Conservation (phyloP, 1,140 invertebrate species). For the Lanistes nyassanus region DNA sequence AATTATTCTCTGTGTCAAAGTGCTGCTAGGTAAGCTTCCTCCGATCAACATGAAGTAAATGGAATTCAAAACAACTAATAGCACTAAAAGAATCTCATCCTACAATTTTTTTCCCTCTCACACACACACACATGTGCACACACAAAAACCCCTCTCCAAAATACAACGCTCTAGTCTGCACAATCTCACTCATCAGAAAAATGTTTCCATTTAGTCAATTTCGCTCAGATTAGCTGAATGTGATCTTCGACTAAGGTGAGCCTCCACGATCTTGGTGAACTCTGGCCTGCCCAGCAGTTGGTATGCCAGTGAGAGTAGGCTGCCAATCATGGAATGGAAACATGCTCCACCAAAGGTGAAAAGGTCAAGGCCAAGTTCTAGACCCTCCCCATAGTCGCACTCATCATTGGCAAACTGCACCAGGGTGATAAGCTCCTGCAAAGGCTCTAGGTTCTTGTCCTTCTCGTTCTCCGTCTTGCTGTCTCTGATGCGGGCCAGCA, state of each 20-base stretch:
- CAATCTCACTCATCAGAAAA: no score
- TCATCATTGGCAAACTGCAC: slow-evolving; percentile 92
- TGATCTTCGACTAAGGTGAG: slow-evolving; percentile 74
- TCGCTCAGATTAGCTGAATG: slow-evolving; percentile 47
- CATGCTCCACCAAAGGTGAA: slow-evolving; percentile 73
- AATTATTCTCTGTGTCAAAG: no score
- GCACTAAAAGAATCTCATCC: no score
- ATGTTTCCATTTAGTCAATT: slow-evolving; percentile 27
- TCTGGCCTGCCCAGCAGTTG: slow-evolving; percentile 77
- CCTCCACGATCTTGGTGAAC: slow-evolving; percentile 79
- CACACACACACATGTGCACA: no score
- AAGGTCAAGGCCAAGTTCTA: slow-evolving; percentile 88
- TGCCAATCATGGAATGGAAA: slow-evolving; percentile 75
- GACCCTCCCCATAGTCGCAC: slow-evolving; percentile 90
- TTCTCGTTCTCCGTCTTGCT: slow-evolving; percentile 72
- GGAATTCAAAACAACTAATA: no score
- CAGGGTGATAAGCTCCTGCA: slow-evolving; percentile 71
- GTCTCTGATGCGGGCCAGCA: slow-evolving; percentile 76
- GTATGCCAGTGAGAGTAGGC: slow-evolving; percentile 81
- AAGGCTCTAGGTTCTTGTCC: slow-evolving; percentile 72
- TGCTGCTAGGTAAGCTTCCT: no score
- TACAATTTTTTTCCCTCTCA: no score
- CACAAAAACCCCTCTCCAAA: no score
- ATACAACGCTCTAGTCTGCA: no score
- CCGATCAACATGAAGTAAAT: no score